A percentile compares a stretch with the other conserved stretches of the same genome.
These are phyloP conservation scores for Corythucha ciliata DNA, from an alignment of 2,888 invertebrate species.

Conservation along the genomic window DNA sequence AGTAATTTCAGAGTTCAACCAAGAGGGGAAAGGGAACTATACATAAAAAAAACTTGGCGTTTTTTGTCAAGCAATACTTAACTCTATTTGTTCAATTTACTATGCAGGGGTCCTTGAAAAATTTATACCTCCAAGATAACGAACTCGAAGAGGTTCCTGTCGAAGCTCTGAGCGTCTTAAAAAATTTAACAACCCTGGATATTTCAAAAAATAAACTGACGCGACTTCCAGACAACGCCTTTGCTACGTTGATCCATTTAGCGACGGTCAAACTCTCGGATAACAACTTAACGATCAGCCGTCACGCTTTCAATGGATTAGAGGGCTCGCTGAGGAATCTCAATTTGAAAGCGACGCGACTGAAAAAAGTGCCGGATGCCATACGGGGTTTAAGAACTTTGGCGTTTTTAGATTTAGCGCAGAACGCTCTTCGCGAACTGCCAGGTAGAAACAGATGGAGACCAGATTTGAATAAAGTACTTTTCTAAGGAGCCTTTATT, in stretches of 20 bases:
- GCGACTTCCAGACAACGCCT: constrained; percentile 60
- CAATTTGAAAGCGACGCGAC: constrained; percentile 77
- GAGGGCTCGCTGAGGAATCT: constrained; percentile 76
- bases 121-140: constrained; percentile 73
- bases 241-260: constrained; percentile 59
- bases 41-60: neutral
- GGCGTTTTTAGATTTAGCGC: constrained; percentile 81
- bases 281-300: constrained; percentile 67
- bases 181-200: constrained; percentile 67
- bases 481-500: neutral
- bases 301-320: constrained; percentile 64
- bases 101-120: constrained; percentile 56
- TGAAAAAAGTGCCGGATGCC: constrained; percentile 68
- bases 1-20: neutral
- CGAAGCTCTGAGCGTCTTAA: constrained; percentile 56
- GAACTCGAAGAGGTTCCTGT: constrained; percentile 69
- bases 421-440: constrained; percentile 74
- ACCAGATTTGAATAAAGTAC: neutral
- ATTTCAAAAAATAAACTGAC: constrained; percentile 72
- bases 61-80: neutral
- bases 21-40: neutral
- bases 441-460: constrained; percentile 45
- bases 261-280: constrained; percentile 78
- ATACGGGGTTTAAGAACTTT: constrained; percentile 65
- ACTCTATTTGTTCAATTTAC: neutral